Base-by-base conservation (phyloP, 2,888 invertebrate genomes). In the Nomada ferruginata region DNA sequence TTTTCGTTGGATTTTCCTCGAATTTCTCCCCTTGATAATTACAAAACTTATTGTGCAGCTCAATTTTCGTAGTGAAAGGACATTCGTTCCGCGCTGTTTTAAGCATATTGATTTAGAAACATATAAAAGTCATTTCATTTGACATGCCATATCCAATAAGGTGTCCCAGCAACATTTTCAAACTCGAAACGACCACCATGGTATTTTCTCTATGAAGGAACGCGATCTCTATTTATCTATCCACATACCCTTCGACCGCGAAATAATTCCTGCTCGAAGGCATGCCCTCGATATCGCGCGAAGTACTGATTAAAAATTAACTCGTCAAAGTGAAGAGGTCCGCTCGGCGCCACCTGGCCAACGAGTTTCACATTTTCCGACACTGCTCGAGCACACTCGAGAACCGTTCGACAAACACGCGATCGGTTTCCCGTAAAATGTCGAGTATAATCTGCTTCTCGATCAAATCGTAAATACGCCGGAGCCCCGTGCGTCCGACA, bases 301-400 rank as follows among this genome's bases (percentile, higher is more conserved):
- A 71, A 65, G 13, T 13, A 20, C 50, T 65, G 63, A 79, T 76
- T 69, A 68, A 76, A 79, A 79, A 71, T 79, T 76, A 70, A 79
- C 76, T 64, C 52, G 79, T 64, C 64, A 53, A 59, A 69, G 59
- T 52, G 60, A 79, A 79, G 63, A 76, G 63, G 44, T 1, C 5
- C 59, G 52, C 44, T 64, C 61, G 57, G 53, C 44, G 57, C 59
- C 77, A 72, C 23, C 68, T 59, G 72, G 15, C 63, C 59, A 23
- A 26, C 59, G 80, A 64, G 47, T 70, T 66, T 71, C 57, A 59
- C 55, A 36, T 66, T 75, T 79, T 69, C 29, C 42, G 68, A 64
- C 69, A 69, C 26, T 52, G 5, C 11, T 42, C 61, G 69, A 71
- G 71, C 42, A 63, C 71, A 13, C 63, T 76, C 13, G 61, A 71